Percentiles rank a stretch among this genome's conserved stretches.
These are phyloP conservation scores for Zophobas morio DNA, from an alignment of 1,140 invertebrate genomes.

Conservation along the genomic window DNA sequence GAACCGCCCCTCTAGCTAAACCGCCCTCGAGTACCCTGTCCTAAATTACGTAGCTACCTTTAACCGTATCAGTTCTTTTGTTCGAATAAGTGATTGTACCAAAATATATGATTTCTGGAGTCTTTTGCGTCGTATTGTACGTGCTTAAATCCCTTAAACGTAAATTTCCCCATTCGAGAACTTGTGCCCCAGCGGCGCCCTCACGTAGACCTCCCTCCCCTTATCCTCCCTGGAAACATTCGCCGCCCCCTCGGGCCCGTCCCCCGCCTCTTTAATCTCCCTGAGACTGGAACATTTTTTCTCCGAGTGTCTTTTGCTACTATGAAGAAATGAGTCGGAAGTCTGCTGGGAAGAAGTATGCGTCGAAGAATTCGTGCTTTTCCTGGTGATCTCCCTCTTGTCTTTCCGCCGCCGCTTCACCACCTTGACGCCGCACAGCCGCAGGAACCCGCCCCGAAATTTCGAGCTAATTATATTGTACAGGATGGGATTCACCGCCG, in stretches of 20 bases:
- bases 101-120: slow-evolving; percentile 37
- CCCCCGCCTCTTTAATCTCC: slow-evolving; percentile 58
- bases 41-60: slow-evolving; percentile 7
- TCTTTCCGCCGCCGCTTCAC: slow-evolving; percentile 55
- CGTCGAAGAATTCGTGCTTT: slow-evolving; percentile 65
- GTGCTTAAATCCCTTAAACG: slow-evolving; percentile 52
- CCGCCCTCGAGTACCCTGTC: not conserved
- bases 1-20: not conserved
- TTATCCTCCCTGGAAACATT: slow-evolving; percentile 45
- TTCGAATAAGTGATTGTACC: slow-evolving; percentile 13
- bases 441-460: slow-evolving; percentile 87
- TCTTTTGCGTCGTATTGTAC: slow-evolving; percentile 16
- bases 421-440: slow-evolving; percentile 69
- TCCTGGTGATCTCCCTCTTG: slow-evolving; percentile 62
- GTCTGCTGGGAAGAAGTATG: slow-evolving; percentile 64
- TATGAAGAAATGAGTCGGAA: slow-evolving; percentile 63
- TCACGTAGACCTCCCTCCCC: slow-evolving; percentile 27
- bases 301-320: slow-evolving; percentile 54
- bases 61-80: slow-evolving; percentile 17
- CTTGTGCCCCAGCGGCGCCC: slow-evolving; percentile 56
- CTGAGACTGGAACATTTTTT: slow-evolving; percentile 59
- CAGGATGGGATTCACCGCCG: slow-evolving; percentile 90
- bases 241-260: slow-evolving; percentile 47
- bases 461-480: slow-evolving; percentile 95
- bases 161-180: slow-evolving; percentile 60